Evolutionary conservation across 2,888 invertebrate species (phyloP).

Genomic region (Cactoblastis cactorum): DNA sequence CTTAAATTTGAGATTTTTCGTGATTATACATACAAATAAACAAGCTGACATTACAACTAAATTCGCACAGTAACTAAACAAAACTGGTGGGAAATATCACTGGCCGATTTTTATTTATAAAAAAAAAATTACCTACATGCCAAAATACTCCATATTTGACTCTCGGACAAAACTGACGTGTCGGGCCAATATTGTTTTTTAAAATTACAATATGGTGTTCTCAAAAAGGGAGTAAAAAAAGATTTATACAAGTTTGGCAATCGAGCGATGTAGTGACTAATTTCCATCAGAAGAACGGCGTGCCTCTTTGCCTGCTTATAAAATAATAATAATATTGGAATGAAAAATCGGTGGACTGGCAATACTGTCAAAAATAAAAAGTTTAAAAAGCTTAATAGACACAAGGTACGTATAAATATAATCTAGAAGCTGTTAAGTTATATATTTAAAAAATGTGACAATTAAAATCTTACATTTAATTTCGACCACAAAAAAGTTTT

Average conservation of each 20-base stretch:
- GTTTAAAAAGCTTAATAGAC: too few species aligned
- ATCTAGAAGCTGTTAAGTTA: background rate
- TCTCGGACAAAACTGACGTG: too few species aligned
- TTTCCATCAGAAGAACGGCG: too few species aligned
- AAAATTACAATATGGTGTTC: too few species aligned
- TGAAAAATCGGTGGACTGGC: slow-evolving; percentile 51
- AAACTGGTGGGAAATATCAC: slow-evolving; percentile 15
- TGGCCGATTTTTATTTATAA: too few species aligned
- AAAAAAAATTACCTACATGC: slow-evolving; percentile 14
- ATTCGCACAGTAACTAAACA: slow-evolving; percentile 46
- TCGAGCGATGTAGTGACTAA: too few species aligned
- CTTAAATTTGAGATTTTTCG: slow-evolving; percentile 20
- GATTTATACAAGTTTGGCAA: too few species aligned
- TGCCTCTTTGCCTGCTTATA: too few species aligned
- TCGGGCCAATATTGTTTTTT: too few species aligned
- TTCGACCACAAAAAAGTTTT: too few species aligned
- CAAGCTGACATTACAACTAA: slow-evolving; percentile 23
- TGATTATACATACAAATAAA: slow-evolving; percentile 20
- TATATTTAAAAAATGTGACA: background rate
- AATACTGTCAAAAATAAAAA: slow-evolving; percentile 36
- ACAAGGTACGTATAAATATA: background rate
- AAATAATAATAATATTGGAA: slow-evolving; percentile 31
- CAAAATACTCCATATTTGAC: too few species aligned
- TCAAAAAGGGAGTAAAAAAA: too few species aligned
- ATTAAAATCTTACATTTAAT: background rate